Conservation (phyloP, 2,113 vertebrate genomes). For the Solenodon paradoxus region DNA sequence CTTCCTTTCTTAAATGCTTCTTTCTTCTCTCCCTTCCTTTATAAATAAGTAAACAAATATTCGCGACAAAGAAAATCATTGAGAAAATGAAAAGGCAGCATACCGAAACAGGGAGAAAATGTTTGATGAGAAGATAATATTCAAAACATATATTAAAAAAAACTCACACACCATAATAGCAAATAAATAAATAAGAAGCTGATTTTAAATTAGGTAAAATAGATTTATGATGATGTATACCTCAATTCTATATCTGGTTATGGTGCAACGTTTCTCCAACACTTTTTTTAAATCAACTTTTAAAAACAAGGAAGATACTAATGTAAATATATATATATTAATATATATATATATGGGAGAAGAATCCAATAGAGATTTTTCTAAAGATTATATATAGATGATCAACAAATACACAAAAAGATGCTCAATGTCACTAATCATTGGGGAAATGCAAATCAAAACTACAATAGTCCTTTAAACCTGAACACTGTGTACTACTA, state of each 20-base stretch:
- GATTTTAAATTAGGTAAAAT: neutral
- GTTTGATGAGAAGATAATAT: neutral
- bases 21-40: too few species aligned
- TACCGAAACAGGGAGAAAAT: neutral
- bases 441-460: neutral
- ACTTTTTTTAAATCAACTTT: too few species aligned
- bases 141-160: neutral
- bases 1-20: too few species aligned
- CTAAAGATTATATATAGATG: neutral
- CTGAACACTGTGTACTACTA: neutral
- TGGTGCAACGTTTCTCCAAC: too few species aligned
- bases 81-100: neutral
- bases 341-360: too few species aligned
- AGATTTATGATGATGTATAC: too few species aligned
- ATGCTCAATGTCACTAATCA: neutral
- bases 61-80: neutral
- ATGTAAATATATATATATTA: too few species aligned
- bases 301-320: too few species aligned
- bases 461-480: neutral
- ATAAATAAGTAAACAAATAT: too few species aligned
- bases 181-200: neutral
- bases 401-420: neutral
- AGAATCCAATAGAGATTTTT: neutral
- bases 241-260: too few species aligned
- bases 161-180: neutral